These are phyloP conservation scores for Saccopteryx leptura DNA, from an alignment of 2,113 vertebrate species.

Conservation along the genomic window DNA sequence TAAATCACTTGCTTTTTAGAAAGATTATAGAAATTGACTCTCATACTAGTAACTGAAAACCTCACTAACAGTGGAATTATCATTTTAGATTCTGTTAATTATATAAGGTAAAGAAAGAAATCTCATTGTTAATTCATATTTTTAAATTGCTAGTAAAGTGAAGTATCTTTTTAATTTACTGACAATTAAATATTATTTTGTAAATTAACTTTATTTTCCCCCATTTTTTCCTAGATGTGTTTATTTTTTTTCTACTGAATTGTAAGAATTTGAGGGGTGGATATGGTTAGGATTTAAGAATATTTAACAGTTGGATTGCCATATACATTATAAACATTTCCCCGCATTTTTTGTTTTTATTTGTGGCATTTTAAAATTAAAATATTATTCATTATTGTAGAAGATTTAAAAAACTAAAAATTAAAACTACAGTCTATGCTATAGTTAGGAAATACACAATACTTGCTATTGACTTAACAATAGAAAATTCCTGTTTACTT, in stretches of 20 bases:
- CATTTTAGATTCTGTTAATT: slow-evolving; percentile 9
- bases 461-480: not conserved
- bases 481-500: not conserved
- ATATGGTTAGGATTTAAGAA: not conserved
- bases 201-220: not conserved
- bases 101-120: not conserved
- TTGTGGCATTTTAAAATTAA: not conserved
- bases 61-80: not conserved
- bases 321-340: not conserved
- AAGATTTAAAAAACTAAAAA: not conserved
- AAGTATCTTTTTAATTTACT: not conserved
- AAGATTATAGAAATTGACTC: not conserved
- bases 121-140: not conserved
- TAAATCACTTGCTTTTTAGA: slow-evolving; percentile 8
- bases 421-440: not conserved
- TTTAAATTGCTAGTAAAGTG: not conserved
- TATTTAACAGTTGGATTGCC: not conserved
- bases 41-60: not conserved
- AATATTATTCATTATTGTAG: not conserved
- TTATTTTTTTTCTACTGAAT: not conserved
- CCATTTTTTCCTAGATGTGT: not conserved
- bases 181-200: not conserved
- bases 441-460: not conserved
- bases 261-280: not conserved
- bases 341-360: not conserved